Percentiles rank a stretch among this genome's conserved stretches.
These are phyloP conservation scores for Chelon auratus DNA, from an alignment of 2,797 vertebrate genomes.

Conservation along the genomic window DNA sequence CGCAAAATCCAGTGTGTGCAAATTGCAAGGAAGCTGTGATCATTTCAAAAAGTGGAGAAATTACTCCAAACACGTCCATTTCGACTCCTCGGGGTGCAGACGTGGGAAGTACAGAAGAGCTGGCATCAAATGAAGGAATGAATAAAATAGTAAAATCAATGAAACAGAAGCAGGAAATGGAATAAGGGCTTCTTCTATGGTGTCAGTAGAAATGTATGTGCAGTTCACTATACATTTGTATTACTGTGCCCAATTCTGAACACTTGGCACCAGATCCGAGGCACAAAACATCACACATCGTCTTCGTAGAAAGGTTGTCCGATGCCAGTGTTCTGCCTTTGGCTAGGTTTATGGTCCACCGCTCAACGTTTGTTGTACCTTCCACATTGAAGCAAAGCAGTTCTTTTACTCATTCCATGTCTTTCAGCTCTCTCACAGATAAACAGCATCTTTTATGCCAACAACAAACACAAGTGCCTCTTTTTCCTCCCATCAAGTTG, in stretches of 20 bases:
- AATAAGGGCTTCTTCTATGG: not conserved
- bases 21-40: not conserved
- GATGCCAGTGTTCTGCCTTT: too few relatives aligned
- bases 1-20: not conserved
- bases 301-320: too few relatives aligned
- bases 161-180: not conserved
- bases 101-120: not conserved
- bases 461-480: conserved; percentile 24
- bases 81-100: not conserved
- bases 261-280: not conserved
- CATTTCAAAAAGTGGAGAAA: not conserved
- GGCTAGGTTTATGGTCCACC: too few relatives aligned
- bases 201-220: not conserved
- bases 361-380: not conserved
- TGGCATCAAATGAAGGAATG: not conserved
- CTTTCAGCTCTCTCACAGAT: conserved; percentile 23
- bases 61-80: not conserved
- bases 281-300: too few relatives aligned
- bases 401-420: conserved; percentile 27
- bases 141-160: not conserved
- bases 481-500: conserved; percentile 28
- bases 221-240: not conserved
- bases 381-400: conserved; percentile 22
- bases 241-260: not conserved
- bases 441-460: conserved; percentile 28